These are phyloP conservation scores for Cylas formicarius DNA, from an alignment of 1,140 invertebrate species.

Conservation along the genomic window DNA sequence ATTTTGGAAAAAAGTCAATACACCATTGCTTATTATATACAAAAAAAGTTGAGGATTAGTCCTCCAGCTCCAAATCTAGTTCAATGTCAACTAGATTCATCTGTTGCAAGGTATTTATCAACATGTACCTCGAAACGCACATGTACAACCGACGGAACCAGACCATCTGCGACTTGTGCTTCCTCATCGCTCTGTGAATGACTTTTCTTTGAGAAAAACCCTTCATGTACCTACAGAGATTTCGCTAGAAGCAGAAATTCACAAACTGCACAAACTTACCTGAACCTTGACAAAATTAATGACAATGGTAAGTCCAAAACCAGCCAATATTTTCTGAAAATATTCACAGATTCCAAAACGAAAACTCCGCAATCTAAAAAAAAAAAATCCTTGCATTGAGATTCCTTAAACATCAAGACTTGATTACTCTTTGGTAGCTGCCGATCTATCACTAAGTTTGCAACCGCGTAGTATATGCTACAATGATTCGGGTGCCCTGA, in stretches of 20 bases:
- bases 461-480: slow-evolving; percentile 71
- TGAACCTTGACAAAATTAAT: slow-evolving; percentile 64
- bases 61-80: slow-evolving; percentile 65
- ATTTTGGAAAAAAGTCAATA: too few relatives aligned
- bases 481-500: slow-evolving; percentile 86
- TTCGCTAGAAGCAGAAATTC: not conserved
- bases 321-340: slow-evolving; percentile 79
- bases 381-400: slow-evolving; percentile 22
- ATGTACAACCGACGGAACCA: slow-evolving; percentile 91
- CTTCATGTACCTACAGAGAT: slow-evolving; percentile 50
- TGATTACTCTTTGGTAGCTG: slow-evolving; percentile 63
- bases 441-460: slow-evolving; percentile 65
- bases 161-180: slow-evolving; percentile 80
- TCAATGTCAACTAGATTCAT: slow-evolving; percentile 65
- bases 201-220: slow-evolving; percentile 49
- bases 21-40: too few relatives aligned
- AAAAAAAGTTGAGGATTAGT: too few relatives aligned
- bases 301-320: slow-evolving; percentile 76
- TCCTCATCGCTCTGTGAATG: slow-evolving; percentile 70
- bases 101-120: slow-evolving; percentile 77
- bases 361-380: slow-evolving; percentile 72
- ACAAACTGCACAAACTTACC: slow-evolving; percentile 47
- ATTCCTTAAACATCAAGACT: not conserved
- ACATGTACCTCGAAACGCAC: slow-evolving; percentile 81
- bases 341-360: slow-evolving; percentile 73